A percentile compares a stretch with the other conserved stretches of the same genome.
phyloP scores from a whole-genome alignment of 2,797 vertebrate genomes.

The Antennarius maculatus region DNA sequence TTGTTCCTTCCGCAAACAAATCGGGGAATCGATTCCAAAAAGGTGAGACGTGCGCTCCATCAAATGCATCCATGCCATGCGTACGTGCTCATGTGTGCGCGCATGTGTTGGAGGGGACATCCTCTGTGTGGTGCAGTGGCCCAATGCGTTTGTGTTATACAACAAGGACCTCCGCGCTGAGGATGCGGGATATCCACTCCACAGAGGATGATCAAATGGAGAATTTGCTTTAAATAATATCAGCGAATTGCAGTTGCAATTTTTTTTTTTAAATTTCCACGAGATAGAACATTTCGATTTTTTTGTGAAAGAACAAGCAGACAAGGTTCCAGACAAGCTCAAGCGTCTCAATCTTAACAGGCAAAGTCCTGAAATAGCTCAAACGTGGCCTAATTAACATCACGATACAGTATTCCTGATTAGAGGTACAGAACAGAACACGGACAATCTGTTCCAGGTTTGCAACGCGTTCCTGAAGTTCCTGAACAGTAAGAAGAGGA shows the following conservation, averaged over 20 bases:
- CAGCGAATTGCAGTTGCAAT: background rate
- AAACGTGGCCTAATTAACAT: background rate
- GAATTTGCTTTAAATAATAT: background rate
- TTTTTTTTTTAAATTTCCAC: background rate
- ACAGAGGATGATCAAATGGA: background rate
- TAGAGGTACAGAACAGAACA: background rate
- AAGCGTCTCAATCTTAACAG: conserved; percentile 12
- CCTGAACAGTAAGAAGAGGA: conserved; percentile 1
- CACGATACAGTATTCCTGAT: background rate
- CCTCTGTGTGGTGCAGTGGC: conserved; percentile 51
- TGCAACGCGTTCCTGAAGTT: background rate
- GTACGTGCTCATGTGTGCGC: conserved; percentile 5
- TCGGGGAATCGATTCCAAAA: conserved; percentile 12
- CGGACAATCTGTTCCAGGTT: background rate
- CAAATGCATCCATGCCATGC: background rate
- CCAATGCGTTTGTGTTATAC: conserved; percentile 51
- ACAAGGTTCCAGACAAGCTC: conserved; percentile 5
- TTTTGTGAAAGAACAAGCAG: background rate
- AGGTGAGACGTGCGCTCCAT: conserved; percentile 43
- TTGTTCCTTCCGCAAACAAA: conserved; percentile 3
- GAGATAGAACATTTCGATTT: conserved; percentile 7
- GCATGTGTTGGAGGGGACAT: conserved; percentile 34
- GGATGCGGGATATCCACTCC: conserved; percentile 38
- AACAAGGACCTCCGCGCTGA: conserved; percentile 37
- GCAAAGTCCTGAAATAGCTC: conserved; percentile 11